These are phyloP conservation scores for Schizopygopsis pylzovi DNA, from an alignment of 2,797 vertebrate species.

Conservation along the genomic window DNA sequence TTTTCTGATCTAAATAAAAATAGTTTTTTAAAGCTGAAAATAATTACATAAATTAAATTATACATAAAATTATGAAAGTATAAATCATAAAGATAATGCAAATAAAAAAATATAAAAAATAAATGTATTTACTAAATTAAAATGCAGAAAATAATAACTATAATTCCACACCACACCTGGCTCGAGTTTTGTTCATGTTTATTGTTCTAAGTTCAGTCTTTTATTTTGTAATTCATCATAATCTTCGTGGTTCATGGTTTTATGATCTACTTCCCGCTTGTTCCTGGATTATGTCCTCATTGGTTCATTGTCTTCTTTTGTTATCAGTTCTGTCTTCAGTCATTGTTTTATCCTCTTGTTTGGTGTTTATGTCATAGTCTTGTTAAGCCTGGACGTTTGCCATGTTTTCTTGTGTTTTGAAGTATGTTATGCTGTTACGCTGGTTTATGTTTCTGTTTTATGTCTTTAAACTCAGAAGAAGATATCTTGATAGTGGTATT, in stretches of 20 bases:
- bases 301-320: background rate
- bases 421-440: background rate
- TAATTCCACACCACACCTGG: background rate
- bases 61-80: background rate
- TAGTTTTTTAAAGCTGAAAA: too few relatives aligned
- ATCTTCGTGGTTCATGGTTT: background rate
- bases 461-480: background rate
- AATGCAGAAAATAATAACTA: background rate
- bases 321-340: background rate
- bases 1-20: background rate
- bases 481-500: background rate
- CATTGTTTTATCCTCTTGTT: background rate
- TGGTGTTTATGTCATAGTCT: background rate
- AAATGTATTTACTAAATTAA: background rate
- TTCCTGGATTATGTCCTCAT: background rate
- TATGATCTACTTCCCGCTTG: background rate
- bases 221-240: background rate
- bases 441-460: background rate
- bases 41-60: background rate
- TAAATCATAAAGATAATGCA: background rate
- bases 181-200: background rate
- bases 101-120: too few relatives aligned
- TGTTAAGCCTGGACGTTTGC: background rate
- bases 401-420: background rate
- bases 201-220: background rate